Percentiles rank a stretch among this genome's conserved stretches.
Evolutionary conservation across 2,797 vertebrate species (phyloP).

Genomic region (Malurus leucopterus): DNA sequence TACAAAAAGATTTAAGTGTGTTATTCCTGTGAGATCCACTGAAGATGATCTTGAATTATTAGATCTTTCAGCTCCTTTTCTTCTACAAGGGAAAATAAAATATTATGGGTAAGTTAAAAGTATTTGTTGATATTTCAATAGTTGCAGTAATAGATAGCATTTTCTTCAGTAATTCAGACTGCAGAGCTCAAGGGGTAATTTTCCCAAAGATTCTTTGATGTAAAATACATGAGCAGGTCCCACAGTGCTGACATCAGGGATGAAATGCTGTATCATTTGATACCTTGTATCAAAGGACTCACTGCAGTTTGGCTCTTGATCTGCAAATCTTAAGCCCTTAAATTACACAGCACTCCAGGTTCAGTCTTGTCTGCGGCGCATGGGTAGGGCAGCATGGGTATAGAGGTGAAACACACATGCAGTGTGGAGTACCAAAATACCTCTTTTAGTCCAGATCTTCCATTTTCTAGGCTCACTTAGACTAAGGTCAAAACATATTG

Average conservation of each 20-base stretch:
- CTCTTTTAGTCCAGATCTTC: background rate
- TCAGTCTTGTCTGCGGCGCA: background rate
- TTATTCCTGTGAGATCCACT: slow-evolving; percentile 83
- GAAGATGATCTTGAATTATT: slow-evolving; percentile 73
- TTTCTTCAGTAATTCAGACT: background rate
- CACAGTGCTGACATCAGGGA: background rate
- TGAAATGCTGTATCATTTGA: background rate
- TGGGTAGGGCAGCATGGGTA: background rate
- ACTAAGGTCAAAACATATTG: background rate
- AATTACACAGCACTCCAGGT: background rate
- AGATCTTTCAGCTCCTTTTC: slow-evolving; percentile 85
- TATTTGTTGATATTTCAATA: background rate
- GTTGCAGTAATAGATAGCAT: background rate
- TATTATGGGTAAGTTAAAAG: slow-evolving; percentile 84
- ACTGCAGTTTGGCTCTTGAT: background rate
- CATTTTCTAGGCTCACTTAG: background rate
- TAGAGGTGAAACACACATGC: background rate
- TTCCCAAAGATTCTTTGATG: background rate
- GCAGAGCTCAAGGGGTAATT: background rate
- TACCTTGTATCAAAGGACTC: background rate
- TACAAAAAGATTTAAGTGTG: slow-evolving; percentile 72
- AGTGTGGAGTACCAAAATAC: background rate
- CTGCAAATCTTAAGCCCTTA: background rate
- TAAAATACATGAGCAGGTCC: background rate
- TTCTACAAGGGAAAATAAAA: slow-evolving; percentile 79